Conservation (phyloP, 2,888 invertebrate species). For the Pomacea canaliculata region DNA sequence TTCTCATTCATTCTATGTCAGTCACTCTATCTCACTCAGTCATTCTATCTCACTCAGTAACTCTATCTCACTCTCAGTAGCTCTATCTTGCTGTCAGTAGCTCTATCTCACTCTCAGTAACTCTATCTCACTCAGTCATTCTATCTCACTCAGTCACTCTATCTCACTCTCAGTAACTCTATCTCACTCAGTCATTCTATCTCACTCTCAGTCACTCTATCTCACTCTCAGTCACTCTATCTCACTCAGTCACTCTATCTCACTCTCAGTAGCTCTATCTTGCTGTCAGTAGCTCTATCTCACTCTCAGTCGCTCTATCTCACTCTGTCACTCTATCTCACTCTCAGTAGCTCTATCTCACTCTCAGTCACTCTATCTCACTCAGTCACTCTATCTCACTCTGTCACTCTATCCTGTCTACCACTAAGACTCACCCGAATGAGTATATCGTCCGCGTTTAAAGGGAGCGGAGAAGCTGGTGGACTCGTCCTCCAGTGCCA, state of each 20-base stretch:
- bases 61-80: too few species aligned
- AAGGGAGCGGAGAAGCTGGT: too few species aligned
- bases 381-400: conserved; percentile 7
- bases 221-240: background rate
- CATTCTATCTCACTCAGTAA: background rate
- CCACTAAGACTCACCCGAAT: too few species aligned
- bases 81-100: too few species aligned
- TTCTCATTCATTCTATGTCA: too few species aligned
- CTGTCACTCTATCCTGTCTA: background rate
- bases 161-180: background rate
- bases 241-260: background rate
- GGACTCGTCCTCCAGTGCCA: too few species aligned
- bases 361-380: conserved; percentile 3
- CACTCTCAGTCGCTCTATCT: background rate
- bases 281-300: too few species aligned
- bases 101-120: background rate
- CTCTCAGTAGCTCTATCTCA: background rate
- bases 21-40: too few species aligned
- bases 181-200: conserved; percentile 1
- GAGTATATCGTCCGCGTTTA: too few species aligned
- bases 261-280: too few species aligned
- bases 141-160: background rate
- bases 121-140: background rate
- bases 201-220: background rate
- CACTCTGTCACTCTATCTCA: background rate